Evolutionary conservation across 2,797 vertebrate genomes (phyloP).

Genomic region (Pelochelys cantorii): DNA sequence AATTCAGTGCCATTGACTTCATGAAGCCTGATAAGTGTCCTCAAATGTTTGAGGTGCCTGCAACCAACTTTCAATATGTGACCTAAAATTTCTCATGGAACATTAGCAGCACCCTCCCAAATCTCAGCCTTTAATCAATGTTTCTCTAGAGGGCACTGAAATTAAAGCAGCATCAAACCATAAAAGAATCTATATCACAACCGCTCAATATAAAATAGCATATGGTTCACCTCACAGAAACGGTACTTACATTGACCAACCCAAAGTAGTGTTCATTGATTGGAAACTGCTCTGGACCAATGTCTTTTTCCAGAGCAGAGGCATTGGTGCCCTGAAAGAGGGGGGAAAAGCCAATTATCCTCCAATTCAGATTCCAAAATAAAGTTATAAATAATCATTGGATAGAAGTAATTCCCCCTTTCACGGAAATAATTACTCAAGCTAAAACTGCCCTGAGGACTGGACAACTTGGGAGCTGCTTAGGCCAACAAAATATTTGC

Average conservation of each 20-base stretch:
- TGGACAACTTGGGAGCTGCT: neutral
- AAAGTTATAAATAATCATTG: neutral
- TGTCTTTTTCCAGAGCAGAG: constrained; percentile 91
- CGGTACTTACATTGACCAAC: constrained; percentile 85
- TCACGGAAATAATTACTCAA: neutral
- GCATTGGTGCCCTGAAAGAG: constrained; percentile 86
- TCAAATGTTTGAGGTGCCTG: constrained; percentile 18
- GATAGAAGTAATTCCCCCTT: neutral
- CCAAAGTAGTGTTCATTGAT: constrained; percentile 89
- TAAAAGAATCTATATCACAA: neutral
- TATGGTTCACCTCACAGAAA: neutral
- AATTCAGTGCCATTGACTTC: neutral
- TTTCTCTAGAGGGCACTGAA: neutral
- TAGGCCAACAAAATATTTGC: neutral
- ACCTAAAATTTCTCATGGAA: neutral
- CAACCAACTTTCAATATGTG: neutral
- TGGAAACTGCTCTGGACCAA: constrained; percentile 88
- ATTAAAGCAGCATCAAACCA: neutral
- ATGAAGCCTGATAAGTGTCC: neutral
- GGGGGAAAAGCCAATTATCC: neutral
- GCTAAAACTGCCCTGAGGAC: neutral
- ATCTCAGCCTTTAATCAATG: neutral
- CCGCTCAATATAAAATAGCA: neutral
- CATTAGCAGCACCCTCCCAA: neutral
- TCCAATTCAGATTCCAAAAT: neutral